Base-by-base conservation (phyloP, 2,797 vertebrate genomes). In the Chrysocyon brachyurus region DNA sequence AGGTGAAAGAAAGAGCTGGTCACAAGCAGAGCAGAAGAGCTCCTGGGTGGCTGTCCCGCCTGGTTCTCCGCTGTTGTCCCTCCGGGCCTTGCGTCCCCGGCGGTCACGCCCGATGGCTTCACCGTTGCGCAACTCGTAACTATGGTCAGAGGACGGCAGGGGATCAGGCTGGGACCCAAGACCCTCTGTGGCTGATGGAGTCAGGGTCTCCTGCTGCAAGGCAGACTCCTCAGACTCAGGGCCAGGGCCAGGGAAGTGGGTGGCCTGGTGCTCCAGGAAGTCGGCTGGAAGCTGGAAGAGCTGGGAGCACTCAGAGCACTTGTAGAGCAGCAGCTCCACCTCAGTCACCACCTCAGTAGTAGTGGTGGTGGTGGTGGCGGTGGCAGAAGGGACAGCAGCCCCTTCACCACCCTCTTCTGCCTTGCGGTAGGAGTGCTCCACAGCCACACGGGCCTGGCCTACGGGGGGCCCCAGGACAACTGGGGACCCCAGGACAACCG, bases 371-470 rank as follows among this genome's bases (percentile, higher is more conserved):
- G 91, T 75, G 7, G 96, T 61, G 0, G 96, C 66, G 0, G 97
- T 73, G 0, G 57, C 91, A 0, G 94, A 81, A 0, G 97, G 97
- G 0, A 94, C 90, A 0, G 66, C 96, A 0, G 97, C 96, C 52
- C 98, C 98, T 40, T 98, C 98, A 0, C 97, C 98, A 4, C 97
- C 98, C 0, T 98, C 98, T 61, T 98, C 98, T 0, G 98, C 98
- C 26, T 99, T 99, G 0, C 98, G 98, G 78, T 99, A 99, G 0
- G 98, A 99, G 57, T 99, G 98, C 14, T 99, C 98, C 93, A 98
- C 88, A 16, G 98, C 98, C 31, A 99, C 98, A 2, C 98, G 86
- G 0, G 98, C 96, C 54, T 98, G 98, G 63, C 95, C 97, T 52
- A 98, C 68, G 1, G 97, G 87, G 57, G 98, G 19, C 46, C 97